Percentiles rank a stretch among this genome's conserved stretches.
These are phyloP conservation scores for Alligator mississippiensis DNA, from an alignment of 2,113 vertebrate genomes.

Conservation along the genomic window DNA sequence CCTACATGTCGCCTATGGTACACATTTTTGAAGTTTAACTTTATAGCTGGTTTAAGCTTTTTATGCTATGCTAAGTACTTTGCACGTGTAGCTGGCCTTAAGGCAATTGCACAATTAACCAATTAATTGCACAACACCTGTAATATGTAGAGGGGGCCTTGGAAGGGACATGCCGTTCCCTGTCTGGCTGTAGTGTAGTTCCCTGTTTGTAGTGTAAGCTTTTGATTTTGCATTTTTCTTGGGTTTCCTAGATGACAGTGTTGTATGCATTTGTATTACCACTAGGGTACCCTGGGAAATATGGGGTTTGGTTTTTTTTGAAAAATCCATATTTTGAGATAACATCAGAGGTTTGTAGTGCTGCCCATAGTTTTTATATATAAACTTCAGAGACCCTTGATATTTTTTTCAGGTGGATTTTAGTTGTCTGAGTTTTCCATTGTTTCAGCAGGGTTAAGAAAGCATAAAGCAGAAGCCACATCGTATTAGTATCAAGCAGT, in stretches of 20 bases:
- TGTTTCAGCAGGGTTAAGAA: background rate
- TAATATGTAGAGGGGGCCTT: background rate
- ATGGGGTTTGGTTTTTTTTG: background rate
- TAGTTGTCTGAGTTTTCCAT: background rate
- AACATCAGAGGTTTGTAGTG: background rate
- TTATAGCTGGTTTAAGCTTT: no score
- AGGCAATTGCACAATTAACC: no score
- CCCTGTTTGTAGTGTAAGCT: background rate
- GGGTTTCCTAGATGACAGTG: conserved; percentile 5
- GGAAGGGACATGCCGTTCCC: background rate
- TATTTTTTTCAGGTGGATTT: conserved; percentile 25
- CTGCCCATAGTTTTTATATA: background rate
- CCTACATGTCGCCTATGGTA: no score
- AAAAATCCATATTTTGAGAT: background rate
- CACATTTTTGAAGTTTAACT: no score
- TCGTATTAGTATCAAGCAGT: background rate
- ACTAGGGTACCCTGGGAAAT: background rate
- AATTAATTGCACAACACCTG: no score
- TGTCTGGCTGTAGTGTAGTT: background rate
- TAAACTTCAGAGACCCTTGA: background rate
- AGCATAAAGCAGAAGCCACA: background rate
- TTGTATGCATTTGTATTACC: background rate
- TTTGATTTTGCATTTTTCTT: background rate
- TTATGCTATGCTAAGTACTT: no score
- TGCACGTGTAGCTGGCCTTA: no score